A percentile compares a stretch with the other conserved stretches of the same genome.
phyloP scores from a whole-genome alignment of 2,113 vertebrate species.

The Ranitomeya variabilis region DNA sequence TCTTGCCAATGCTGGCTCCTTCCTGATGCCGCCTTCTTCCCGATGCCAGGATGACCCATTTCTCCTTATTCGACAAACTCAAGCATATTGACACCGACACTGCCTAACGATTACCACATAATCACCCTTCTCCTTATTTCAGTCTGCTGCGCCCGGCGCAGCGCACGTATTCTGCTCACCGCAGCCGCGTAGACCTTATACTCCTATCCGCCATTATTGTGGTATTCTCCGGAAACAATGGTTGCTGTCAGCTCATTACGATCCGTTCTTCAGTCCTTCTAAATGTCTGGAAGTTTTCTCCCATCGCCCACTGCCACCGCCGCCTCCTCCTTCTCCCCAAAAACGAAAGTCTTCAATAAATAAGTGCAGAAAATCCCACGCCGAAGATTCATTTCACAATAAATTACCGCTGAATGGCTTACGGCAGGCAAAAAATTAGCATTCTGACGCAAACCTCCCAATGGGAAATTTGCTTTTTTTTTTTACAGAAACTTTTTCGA shows the following conservation, averaged over 20 bases:
- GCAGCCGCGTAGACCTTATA: not conserved
- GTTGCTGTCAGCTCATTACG: constrained; percentile 17
- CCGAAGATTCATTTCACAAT: not conserved
- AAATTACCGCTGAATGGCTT: not conserved
- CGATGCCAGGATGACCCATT: not conserved
- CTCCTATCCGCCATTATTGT: not conserved
- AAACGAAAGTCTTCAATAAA: not conserved
- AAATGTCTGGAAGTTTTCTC: not conserved
- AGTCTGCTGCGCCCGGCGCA: not conserved
- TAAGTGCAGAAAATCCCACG: not conserved
- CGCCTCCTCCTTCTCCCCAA: not conserved
- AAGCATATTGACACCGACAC: not conserved
- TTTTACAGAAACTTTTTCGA: constrained; percentile 1
- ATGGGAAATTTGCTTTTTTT: not conserved
- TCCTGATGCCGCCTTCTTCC: too few species aligned
- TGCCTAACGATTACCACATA: not conserved
- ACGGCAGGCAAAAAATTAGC: not conserved
- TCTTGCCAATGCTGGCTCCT: too few species aligned
- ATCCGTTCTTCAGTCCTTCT: not conserved
- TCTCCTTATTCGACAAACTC: too few species aligned
- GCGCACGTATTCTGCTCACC: not conserved
- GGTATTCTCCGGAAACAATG: not conserved
- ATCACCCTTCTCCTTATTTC: not conserved
- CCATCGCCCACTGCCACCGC: not conserved
- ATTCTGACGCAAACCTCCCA: constrained; percentile 5